These are phyloP conservation scores for Seira ritae DNA, from an alignment of 2,888 invertebrate genomes.

Conservation along the genomic window DNA sequence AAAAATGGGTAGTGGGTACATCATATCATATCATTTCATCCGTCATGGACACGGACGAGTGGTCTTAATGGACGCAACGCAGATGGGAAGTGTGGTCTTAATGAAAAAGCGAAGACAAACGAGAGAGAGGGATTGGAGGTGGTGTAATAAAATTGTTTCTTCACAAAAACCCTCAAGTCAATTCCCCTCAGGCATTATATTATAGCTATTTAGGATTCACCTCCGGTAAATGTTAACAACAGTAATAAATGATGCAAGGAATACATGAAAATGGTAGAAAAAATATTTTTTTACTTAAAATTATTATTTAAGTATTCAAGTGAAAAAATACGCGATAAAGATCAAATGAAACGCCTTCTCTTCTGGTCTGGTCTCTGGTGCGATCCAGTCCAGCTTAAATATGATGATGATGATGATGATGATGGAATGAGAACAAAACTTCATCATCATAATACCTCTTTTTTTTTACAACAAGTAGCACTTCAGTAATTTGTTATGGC, in stretches of 20 bases:
- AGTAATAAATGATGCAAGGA: too few species aligned
- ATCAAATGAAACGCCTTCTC: slow-evolving; percentile 13
- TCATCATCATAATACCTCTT: neutral
- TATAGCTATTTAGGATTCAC: too few species aligned
- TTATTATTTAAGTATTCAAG: neutral
- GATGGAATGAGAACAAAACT: neutral
- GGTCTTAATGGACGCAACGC: too few species aligned
- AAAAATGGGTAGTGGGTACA: neutral
- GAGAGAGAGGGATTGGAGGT: too few species aligned
- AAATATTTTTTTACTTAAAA: neutral
- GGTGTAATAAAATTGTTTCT: too few species aligned
- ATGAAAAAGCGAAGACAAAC: too few species aligned
- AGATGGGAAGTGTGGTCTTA: too few species aligned
- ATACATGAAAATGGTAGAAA: too few species aligned
- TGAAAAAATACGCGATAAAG: neutral
- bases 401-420: neutral
- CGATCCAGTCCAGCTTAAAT: neutral
- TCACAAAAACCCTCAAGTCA: neutral
- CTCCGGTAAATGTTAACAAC: too few species aligned
- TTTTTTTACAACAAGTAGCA: neutral
- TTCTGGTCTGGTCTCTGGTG: neutral
- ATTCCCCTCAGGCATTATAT: too few species aligned
- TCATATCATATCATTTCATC: too few species aligned
- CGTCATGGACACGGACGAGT: too few species aligned
- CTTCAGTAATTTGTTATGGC: slow-evolving; percentile 10